Evolutionary conservation across 35 echinoderm and acorn worm genomes (phyloP).

Genomic region (Chiridota heheva): DNA sequence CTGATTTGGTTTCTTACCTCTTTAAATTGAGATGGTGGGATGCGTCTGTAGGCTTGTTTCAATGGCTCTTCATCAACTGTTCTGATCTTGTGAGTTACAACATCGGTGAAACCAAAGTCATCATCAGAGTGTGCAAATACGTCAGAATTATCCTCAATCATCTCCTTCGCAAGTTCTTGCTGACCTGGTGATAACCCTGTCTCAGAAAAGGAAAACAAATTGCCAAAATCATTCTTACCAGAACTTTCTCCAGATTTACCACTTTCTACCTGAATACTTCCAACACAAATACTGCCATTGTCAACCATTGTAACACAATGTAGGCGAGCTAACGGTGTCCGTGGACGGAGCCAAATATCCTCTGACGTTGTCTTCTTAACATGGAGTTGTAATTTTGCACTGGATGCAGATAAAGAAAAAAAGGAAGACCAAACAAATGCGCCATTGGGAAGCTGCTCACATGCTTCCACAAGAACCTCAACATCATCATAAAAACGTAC

Average conservation of each 20-base stretch:
- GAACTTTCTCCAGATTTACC: not conserved
- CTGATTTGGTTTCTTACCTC: not conserved
- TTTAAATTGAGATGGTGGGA: slow-evolving; percentile 7
- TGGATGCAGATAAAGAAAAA: too few species aligned
- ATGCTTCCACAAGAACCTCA: too few species aligned
- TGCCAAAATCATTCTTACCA: not conserved
- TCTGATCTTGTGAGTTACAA: not conserved
- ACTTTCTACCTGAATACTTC: not conserved
- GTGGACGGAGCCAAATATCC: not conserved
- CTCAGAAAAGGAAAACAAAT: not conserved
- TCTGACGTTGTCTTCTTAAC: not conserved
- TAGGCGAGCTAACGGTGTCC: not conserved
- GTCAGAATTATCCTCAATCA: not conserved
- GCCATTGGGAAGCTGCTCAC: too few species aligned
- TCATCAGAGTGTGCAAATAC: slow-evolving; percentile 4
- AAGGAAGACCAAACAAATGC: too few species aligned
- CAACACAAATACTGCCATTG: not conserved
- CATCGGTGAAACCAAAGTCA: slow-evolving; percentile 2
- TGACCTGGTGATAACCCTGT: not conserved
- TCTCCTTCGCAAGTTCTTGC: not conserved
- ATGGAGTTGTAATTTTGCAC: not conserved
- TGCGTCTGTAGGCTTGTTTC: not conserved
- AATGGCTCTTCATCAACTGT: not conserved
- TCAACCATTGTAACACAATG: not conserved
- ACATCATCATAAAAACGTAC: too few species aligned